A percentile compares a stretch with the other conserved stretches of the same genome.
phyloP scores from a whole-genome alignment of 1,140 invertebrate genomes.

The Cecropterus lyciades region DNA sequence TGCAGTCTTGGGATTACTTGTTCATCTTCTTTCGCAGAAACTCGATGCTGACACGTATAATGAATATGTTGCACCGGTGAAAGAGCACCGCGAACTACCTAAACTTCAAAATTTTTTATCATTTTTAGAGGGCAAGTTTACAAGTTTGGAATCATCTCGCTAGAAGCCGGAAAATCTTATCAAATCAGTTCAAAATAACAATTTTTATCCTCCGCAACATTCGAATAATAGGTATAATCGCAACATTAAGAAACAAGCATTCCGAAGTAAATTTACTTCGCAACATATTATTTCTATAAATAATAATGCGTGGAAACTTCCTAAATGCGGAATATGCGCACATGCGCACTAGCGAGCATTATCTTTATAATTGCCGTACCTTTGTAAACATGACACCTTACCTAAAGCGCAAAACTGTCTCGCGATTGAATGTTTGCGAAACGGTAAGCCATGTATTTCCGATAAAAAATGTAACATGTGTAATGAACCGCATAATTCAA shows the following conservation, averaged over 20 bases:
- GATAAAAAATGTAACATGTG: slow-evolving; percentile 35
- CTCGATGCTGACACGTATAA: slow-evolving; percentile 21
- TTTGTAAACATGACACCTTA: slow-evolving; percentile 16
- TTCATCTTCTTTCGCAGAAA: slow-evolving; percentile 26
- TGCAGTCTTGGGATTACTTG: slow-evolving; percentile 17
- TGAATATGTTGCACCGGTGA: slow-evolving; percentile 23
- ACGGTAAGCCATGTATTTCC: slow-evolving; percentile 30
- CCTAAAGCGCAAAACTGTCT: slow-evolving; percentile 5
- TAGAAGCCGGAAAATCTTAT: slow-evolving; percentile 11
- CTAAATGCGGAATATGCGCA: slow-evolving; percentile 15
- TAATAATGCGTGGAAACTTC: slow-evolving; percentile 13
- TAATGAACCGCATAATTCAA: slow-evolving; percentile 27
- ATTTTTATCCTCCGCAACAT: slow-evolving; percentile 6
- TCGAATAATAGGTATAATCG: slow-evolving; percentile 4
- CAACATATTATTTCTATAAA: slow-evolving; percentile 6
- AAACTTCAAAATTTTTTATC: slow-evolving; percentile 20
- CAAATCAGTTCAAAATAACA: not conserved
- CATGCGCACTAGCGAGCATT: slow-evolving; percentile 19
- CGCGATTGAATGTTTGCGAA: slow-evolving; percentile 8
- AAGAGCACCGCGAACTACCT: slow-evolving; percentile 20
- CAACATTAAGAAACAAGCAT: slow-evolving; percentile 15
- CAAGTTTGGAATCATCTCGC: slow-evolving; percentile 11
- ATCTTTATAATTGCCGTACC: slow-evolving; percentile 7
- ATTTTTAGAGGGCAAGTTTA: slow-evolving; percentile 34
- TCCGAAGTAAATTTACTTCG: slow-evolving; percentile 14